Percentiles rank a stretch among this genome's conserved stretches.
Conservation (phyloP, 2,113 vertebrate species). For the Vicugna pacos region DNA sequence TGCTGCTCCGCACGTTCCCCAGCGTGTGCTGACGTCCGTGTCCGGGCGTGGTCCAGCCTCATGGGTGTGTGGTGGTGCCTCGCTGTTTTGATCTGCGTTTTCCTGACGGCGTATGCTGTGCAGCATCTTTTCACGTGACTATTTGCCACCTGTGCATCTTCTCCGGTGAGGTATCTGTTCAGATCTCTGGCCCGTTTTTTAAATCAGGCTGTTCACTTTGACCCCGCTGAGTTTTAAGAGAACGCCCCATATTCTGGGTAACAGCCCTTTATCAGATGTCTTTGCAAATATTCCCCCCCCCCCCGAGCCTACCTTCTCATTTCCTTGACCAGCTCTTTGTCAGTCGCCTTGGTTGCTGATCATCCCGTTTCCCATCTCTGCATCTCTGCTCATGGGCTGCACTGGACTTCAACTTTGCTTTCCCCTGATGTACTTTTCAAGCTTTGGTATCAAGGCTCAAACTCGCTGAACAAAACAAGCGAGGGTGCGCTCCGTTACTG, state of each 20-base stretch:
- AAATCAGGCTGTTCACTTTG: background rate
- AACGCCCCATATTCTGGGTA: background rate
- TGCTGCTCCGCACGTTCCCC: background rate
- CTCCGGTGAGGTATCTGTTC: background rate
- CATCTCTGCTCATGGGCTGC: background rate
- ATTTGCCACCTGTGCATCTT: background rate
- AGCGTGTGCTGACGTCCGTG: background rate
- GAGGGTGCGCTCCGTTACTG: background rate
- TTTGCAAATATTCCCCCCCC: background rate
- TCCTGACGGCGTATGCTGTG: rapidly evolving
- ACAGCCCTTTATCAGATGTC: background rate
- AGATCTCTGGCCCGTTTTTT: background rate
- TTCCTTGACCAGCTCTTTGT: background rate
- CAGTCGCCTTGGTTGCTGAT: background rate
- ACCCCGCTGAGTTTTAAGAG: background rate
- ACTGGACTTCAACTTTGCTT: background rate
- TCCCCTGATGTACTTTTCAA: background rate
- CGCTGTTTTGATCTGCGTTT: background rate
- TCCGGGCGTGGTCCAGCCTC: no score
- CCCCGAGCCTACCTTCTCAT: background rate
- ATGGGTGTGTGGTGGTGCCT: background rate
- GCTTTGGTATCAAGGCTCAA: background rate
- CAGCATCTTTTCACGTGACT: background rate
- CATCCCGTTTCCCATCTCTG: background rate
- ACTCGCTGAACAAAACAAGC: background rate